Percentiles rank a stretch among this genome's conserved stretches.
These are phyloP conservation scores for Tachina grossa DNA, from an alignment of 2,888 invertebrate species.

Conservation along the genomic window DNA sequence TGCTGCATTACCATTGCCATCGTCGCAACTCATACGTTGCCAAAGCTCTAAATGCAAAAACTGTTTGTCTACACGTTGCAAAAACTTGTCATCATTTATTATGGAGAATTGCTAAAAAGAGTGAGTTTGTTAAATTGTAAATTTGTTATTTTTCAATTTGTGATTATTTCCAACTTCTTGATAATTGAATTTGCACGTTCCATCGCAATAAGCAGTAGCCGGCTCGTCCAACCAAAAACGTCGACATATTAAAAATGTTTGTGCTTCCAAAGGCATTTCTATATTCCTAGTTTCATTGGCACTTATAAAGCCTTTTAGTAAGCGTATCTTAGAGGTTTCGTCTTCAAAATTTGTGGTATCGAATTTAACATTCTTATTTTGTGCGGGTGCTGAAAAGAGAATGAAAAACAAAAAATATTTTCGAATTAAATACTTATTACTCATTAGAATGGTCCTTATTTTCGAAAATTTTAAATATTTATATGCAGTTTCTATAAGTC, in stretches of 20 bases:
- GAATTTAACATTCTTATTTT: constrained; percentile 74
- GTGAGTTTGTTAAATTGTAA: background rate
- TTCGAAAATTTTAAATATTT: too few relatives aligned
- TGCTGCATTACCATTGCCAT: constrained; percentile 64
- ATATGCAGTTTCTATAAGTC: too few relatives aligned
- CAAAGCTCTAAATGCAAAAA: constrained; percentile 84
- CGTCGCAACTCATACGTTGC: constrained; percentile 67
- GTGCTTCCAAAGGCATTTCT: constrained; percentile 56
- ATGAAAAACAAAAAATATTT: background rate
- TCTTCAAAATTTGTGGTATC: constrained; percentile 76
- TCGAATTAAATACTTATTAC: background rate
- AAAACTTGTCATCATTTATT: constrained; percentile 84
- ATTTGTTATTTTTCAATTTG: background rate
- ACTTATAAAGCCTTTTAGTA: constrained; percentile 80
- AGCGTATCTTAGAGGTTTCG: constrained; percentile 78
- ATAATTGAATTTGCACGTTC: constrained; percentile 75
- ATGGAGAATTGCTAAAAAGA: constrained; percentile 84
- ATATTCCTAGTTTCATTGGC: constrained; percentile 77
- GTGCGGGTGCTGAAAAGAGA: constrained; percentile 41
- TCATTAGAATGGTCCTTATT: too few relatives aligned
- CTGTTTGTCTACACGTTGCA: constrained; percentile 84
- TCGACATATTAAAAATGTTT: constrained; percentile 76
- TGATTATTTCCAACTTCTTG: constrained; percentile 76
- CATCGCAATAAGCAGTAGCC: constrained; percentile 73
- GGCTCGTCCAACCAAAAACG: constrained; percentile 80